phyloP scores from a whole-genome alignment of 2,888 invertebrate genomes.

The Beris morrisii region DNA sequence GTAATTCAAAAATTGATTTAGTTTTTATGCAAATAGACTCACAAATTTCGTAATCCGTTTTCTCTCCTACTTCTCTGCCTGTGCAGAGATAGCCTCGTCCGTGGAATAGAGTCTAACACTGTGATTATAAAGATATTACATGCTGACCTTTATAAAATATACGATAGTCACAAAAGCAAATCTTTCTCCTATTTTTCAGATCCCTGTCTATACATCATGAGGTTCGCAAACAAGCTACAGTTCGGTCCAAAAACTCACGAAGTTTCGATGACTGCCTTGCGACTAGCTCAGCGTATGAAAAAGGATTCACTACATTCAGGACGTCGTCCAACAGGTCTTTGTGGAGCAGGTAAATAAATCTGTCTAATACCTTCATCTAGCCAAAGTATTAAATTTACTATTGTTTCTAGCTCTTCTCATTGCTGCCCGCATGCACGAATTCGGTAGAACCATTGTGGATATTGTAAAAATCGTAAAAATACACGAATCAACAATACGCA shows the following conservation, averaged over 20 bases:
- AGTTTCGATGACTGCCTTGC: slow-evolving; percentile 90
- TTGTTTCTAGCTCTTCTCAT: slow-evolving; percentile 78
- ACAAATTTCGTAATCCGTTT: no score
- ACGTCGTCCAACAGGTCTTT: slow-evolving; percentile 92
- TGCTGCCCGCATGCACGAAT: slow-evolving; percentile 90
- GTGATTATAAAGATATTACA: no score
- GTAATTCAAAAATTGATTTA: no score
- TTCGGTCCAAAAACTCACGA: slow-evolving; percentile 92
- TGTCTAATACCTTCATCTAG: neutral
- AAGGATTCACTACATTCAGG: slow-evolving; percentile 97
- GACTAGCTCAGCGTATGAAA: slow-evolving; percentile 96
- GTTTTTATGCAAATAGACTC: no score
- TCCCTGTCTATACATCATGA: slow-evolving; percentile 92
- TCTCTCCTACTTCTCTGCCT: no score
- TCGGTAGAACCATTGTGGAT: slow-evolving; percentile 81
- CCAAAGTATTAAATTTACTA: neutral
- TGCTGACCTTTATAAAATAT: no score
- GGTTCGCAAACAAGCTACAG: slow-evolving; percentile 91
- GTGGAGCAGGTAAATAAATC: slow-evolving; percentile 81
- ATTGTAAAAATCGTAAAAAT: slow-evolving; percentile 94
- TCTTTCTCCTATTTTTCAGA: slow-evolving; percentile 61
- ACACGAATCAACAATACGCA: slow-evolving; percentile 89
- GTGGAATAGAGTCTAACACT: no score
- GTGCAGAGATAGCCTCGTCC: no score
- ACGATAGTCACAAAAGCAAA: no score